These are phyloP conservation scores for Chironomus tepperi DNA, from an alignment of 1,140 invertebrate genomes.

Conservation along the genomic window DNA sequence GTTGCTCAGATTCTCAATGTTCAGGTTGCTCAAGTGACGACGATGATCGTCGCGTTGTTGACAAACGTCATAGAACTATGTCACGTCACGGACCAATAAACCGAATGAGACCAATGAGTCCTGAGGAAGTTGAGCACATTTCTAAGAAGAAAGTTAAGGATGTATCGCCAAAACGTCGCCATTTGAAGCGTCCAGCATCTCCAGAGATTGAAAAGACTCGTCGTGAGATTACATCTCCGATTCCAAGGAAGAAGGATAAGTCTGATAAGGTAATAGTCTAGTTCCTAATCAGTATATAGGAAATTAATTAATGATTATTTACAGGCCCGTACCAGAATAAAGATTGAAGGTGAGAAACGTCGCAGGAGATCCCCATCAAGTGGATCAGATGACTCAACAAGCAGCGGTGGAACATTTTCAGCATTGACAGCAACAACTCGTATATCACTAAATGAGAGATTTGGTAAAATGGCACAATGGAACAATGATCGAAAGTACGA, in stretches of 20 bases:
- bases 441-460: conserved; percentile 66
- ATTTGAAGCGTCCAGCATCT: conserved; percentile 27
- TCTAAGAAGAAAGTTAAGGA: not conserved
- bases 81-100: conserved; percentile 10
- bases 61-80: not conserved
- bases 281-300: not conserved
- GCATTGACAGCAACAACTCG: conserved; percentile 41
- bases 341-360: conserved; percentile 40
- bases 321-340: conserved; percentile 38
- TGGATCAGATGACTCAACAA: conserved; percentile 38
- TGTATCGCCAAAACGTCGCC: conserved; percentile 36
- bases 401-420: conserved; percentile 36
- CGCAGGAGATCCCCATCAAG: conserved; percentile 37
- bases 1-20: conserved; percentile 71
- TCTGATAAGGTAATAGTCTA: conserved; percentile 28
- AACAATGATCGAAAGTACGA: conserved; percentile 67
- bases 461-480: conserved; percentile 86
- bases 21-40: conserved; percentile 51
- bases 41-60: not conserved
- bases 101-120: not conserved
- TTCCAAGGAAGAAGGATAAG: conserved; percentile 39
- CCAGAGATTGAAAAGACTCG: conserved; percentile 33
- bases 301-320: no score
- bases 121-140: not conserved
- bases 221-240: conserved; percentile 34